Evolutionary conservation across 1,140 invertebrate species (phyloP).

Genomic region (Pseudomyrmex flavicornis): DNA sequence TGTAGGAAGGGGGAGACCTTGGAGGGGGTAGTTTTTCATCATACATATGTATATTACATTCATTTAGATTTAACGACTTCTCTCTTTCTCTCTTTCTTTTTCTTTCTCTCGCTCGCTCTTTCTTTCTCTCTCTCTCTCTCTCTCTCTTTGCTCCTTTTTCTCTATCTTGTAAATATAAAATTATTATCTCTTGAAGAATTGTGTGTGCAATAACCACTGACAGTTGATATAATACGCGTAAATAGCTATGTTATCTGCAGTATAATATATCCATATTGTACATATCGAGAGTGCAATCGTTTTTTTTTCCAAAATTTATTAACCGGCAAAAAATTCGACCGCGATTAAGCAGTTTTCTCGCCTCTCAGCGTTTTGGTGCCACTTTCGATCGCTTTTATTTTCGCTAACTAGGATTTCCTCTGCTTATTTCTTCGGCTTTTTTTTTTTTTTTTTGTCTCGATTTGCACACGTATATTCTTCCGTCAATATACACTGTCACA

Average conservation of each 20-base stretch:
- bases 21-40: conserved; percentile 69
- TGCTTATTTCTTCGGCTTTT: conserved; percentile 1
- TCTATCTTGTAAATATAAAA: conserved; percentile 84
- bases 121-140: conserved; percentile 48
- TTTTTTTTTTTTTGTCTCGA: conserved; percentile 4
- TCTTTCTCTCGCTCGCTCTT: not conserved
- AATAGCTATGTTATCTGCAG: conserved; percentile 73
- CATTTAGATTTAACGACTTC: conserved; percentile 79
- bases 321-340: conserved; percentile 53
- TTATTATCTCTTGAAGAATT: conserved; percentile 83
- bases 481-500: conserved; percentile 8
- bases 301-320: conserved; percentile 56
- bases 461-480: conserved; percentile 15
- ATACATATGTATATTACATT: conserved; percentile 82
- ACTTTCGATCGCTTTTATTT: conserved; percentile 57
- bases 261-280: conserved; percentile 68
- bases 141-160: conserved; percentile 48
- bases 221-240: conserved; percentile 76
- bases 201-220: conserved; percentile 79
- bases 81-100: conserved; percentile 61
- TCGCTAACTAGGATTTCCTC: conserved; percentile 42
- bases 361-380: conserved; percentile 44
- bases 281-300: conserved; percentile 71
- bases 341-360: conserved; percentile 54
- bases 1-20: conserved; percentile 72